These are phyloP conservation scores for Loriculus beryllinus DNA, from an alignment of 2,797 vertebrate species.

Conservation along the genomic window DNA sequence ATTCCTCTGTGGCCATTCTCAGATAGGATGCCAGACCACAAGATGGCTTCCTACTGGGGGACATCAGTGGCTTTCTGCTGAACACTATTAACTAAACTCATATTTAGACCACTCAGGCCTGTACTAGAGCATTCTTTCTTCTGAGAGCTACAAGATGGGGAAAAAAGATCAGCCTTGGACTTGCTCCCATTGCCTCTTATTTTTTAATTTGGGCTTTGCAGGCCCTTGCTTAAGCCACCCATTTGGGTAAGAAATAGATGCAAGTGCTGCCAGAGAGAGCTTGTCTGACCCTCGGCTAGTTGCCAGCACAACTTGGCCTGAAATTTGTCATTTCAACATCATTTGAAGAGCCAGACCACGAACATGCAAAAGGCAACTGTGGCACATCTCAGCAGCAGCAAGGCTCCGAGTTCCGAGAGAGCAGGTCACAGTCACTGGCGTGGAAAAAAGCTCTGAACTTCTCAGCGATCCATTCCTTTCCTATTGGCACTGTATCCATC, in stretches of 20 bases:
- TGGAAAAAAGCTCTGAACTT: background rate
- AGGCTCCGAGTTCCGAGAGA: background rate
- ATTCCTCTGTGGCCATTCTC: background rate
- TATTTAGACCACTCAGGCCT: background rate
- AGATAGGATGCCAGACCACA: background rate
- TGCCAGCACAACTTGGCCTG: background rate
- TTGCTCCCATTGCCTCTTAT: background rate
- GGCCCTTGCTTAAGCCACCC: background rate
- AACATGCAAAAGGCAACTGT: background rate
- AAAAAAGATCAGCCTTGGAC: background rate
- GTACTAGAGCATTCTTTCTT: background rate
- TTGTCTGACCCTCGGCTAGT: background rate
- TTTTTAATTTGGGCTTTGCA: background rate
- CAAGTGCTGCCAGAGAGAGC: background rate
- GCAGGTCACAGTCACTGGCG: background rate
- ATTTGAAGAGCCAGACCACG: background rate
- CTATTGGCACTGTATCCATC: background rate
- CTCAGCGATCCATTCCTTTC: background rate
- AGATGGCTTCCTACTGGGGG: background rate
- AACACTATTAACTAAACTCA: background rate
- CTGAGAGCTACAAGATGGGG: background rate
- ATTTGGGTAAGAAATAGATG: background rate
- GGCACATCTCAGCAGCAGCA: background rate
- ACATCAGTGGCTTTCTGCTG: background rate
- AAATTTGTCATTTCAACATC: conserved; percentile 12